A percentile compares a stretch with the other conserved stretches of the same genome.
Evolutionary conservation across 2,888 invertebrate genomes (phyloP).

Genomic region (Fragum whitleyi): DNA sequence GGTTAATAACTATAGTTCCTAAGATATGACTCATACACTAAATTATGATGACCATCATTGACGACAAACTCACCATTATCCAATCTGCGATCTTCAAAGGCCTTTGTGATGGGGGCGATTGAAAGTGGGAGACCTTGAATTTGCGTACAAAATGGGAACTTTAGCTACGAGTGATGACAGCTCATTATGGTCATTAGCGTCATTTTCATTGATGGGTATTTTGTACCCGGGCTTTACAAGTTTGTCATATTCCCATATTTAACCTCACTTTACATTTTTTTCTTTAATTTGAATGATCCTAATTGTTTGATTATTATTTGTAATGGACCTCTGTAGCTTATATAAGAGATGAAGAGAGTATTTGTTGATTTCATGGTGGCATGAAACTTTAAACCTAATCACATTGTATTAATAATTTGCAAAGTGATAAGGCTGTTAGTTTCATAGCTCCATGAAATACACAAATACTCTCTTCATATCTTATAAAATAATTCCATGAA

Average conservation of each 20-base stretch:
- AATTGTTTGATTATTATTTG: too few relatives aligned
- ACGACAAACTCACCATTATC: not conserved
- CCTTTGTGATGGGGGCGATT: constrained; percentile 5
- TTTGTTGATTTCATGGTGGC: too few relatives aligned
- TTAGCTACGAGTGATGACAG: constrained; percentile 8
- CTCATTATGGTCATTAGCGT: constrained; percentile 22
- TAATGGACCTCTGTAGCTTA: too few relatives aligned
- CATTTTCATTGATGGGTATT: constrained; percentile 11
- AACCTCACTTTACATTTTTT: not conserved
- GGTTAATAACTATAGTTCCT: too few relatives aligned
- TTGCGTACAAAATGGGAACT: not conserved
- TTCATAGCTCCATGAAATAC: too few relatives aligned
- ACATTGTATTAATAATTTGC: too few relatives aligned
- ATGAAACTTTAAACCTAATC: too few relatives aligned
- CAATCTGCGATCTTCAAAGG: constrained; percentile 6
- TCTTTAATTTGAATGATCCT: not conserved
- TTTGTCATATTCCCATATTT: not conserved
- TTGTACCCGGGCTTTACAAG: not conserved
- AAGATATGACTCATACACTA: not conserved
- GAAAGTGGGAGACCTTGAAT: constrained; percentile 16
- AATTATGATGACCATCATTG: not conserved
- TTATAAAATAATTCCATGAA: too few relatives aligned
- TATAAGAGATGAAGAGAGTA: too few relatives aligned
- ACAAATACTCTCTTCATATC: too few relatives aligned
- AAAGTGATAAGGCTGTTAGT: too few relatives aligned